Conservation (phyloP, 2,797 vertebrate species). For the Hyperoplus lanceolatus region DNA sequence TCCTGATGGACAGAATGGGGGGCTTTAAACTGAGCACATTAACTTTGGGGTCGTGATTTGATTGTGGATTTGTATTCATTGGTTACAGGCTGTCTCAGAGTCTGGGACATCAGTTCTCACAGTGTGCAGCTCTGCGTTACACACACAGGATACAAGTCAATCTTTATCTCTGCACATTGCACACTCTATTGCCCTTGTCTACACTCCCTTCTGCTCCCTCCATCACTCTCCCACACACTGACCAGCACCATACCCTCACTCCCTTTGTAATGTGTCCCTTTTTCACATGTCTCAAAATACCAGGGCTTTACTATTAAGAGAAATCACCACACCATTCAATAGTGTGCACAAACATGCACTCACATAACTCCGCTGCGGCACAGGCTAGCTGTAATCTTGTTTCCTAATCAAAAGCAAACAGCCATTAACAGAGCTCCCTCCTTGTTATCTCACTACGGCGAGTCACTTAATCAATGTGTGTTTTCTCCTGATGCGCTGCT, state of each 20-base stretch:
- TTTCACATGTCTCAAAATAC: slow-evolving; percentile 56
- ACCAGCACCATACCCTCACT: slow-evolving; percentile 55
- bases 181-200: slow-evolving; percentile 44
- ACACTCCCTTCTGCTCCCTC: slow-evolving; percentile 51
- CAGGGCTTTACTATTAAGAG: slow-evolving; percentile 60
- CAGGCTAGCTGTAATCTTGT: slow-evolving; percentile 43
- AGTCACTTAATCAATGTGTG: slow-evolving; percentile 67
- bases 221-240: slow-evolving; percentile 54
- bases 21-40: slow-evolving; percentile 64
- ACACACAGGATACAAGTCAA: slow-evolving; percentile 53
- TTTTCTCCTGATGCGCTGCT: slow-evolving; percentile 46
- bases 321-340: slow-evolving; percentile 43
- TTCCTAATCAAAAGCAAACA: slow-evolving; percentile 78
- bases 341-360: slow-evolving; percentile 47
- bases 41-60: slow-evolving; percentile 56
- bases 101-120: slow-evolving; percentile 58
- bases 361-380: slow-evolving; percentile 40
- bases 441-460: slow-evolving; percentile 60
- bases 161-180: slow-evolving; percentile 71
- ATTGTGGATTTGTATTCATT: slow-evolving; percentile 67
- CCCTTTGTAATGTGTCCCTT: slow-evolving; percentile 38
- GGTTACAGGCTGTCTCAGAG: slow-evolving; percentile 50
- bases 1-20: slow-evolving; percentile 52
- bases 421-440: slow-evolving; percentile 65
- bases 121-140: slow-evolving; percentile 46